Percentiles rank a stretch among this genome's conserved stretches.
These are phyloP conservation scores for human (Homo sapiens) DNA, from an alignment of 2,113 vertebrate genomes.

Conservation along the genomic window DNA sequence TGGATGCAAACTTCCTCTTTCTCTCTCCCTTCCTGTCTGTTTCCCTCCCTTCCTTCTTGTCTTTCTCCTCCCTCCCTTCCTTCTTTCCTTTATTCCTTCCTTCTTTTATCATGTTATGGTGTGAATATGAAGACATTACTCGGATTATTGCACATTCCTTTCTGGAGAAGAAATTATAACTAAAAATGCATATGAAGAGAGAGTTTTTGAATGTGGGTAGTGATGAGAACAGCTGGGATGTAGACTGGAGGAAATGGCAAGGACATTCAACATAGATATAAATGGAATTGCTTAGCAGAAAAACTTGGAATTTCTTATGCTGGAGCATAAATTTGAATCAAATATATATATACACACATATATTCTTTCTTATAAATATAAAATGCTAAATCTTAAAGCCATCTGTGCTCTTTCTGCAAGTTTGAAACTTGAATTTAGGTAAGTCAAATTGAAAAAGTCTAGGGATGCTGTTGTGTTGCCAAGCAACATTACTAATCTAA, in stretches of 20 bases:
- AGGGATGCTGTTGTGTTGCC: not conserved
- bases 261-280: slow-evolving; percentile 19
- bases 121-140: not conserved
- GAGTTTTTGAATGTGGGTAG: not conserved
- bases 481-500: slow-evolving; percentile 39
- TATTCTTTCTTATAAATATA: slow-evolving; percentile 46
- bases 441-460: slow-evolving; percentile 21
- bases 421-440: slow-evolving; percentile 58
- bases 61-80: too few relatives aligned
- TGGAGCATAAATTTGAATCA: slow-evolving; percentile 40
- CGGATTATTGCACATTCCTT: not conserved
- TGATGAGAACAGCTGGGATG: slow-evolving; percentile 53
- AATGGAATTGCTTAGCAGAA: slow-evolving; percentile 40
- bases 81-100: not conserved
- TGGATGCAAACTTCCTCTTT: not conserved
- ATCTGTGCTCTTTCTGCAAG: slow-evolving; percentile 59
- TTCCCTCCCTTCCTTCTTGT: not conserved
- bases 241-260: slow-evolving; percentile 23
- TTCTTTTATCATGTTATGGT: not conserved
- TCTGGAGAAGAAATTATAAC: not conserved
- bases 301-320: slow-evolving; percentile 30
- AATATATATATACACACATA: not conserved
- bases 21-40: too few relatives aligned
- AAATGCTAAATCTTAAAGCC: slow-evolving; percentile 59
- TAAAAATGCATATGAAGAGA: not conserved